Conservation (phyloP, 2,797 vertebrate genomes). For the Danio choprae region DNA sequence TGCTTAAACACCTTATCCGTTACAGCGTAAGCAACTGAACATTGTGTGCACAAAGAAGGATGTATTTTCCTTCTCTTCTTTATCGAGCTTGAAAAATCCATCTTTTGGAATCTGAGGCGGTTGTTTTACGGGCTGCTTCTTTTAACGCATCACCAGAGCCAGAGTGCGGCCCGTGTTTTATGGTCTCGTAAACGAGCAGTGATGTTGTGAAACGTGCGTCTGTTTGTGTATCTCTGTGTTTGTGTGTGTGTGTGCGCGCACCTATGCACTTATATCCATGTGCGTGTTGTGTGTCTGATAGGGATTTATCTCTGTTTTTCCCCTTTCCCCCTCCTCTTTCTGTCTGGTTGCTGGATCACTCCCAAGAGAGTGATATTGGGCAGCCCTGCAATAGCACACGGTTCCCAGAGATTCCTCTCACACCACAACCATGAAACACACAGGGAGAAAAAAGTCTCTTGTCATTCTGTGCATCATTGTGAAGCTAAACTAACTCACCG, state of each 20-base stretch:
- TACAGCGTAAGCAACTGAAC: constrained; percentile 62
- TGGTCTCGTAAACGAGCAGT: constrained; percentile 81
- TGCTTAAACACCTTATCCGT: constrained; percentile 78
- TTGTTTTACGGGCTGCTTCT: constrained; percentile 80
- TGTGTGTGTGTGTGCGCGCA: constrained; percentile 48
- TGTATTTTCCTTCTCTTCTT: constrained; percentile 63
- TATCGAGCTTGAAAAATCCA: constrained; percentile 67
- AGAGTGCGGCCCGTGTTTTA: constrained; percentile 81
- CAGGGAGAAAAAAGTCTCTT: constrained; percentile 25
- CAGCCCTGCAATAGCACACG: constrained; percentile 77
- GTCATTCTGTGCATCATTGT: background rate
- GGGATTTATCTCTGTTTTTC: constrained; percentile 75
- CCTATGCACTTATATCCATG: background rate
- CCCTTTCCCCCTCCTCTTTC: constrained; percentile 63
- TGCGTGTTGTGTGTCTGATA: constrained; percentile 72
- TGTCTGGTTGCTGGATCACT: constrained; percentile 82
- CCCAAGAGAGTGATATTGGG: constrained; percentile 81
- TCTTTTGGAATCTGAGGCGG: constrained; percentile 70
- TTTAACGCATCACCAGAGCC: constrained; percentile 80
- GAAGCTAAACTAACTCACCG: constrained; percentile 4
- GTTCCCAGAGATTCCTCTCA: constrained; percentile 80
- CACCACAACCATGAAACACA: constrained; percentile 39
- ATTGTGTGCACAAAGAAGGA: constrained; percentile 55
- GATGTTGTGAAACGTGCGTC: constrained; percentile 82
- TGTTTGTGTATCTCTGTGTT: constrained; percentile 64